Evolutionary conservation across 2,797 vertebrate genomes (phyloP).

Genomic region (Phalanger gymnotis): DNA sequence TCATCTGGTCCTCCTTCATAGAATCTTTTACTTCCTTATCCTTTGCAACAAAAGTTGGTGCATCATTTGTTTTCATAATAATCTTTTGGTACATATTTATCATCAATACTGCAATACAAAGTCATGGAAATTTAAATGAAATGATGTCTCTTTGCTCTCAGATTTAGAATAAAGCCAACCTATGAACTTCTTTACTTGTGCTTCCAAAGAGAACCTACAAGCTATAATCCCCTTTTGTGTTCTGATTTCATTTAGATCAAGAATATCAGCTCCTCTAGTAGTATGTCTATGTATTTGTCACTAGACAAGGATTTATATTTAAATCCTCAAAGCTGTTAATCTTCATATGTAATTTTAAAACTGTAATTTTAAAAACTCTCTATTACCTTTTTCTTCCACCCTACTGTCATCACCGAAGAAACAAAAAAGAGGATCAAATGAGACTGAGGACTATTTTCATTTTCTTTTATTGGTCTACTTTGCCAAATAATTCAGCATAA

Average conservation of each 20-base stretch:
- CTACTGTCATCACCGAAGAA: not conserved
- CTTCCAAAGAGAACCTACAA: not conserved
- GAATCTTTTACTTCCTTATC: not conserved
- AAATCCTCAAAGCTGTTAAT: not conserved
- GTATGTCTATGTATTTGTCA: not conserved
- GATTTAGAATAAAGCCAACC: not conserved
- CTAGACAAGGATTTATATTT: not conserved
- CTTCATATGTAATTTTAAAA: not conserved
- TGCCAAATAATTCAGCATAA: not conserved
- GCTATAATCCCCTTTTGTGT: not conserved
- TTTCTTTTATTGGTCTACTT: not conserved
- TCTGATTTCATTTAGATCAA: not conserved
- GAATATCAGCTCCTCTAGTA: not conserved
- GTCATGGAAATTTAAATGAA: not conserved
- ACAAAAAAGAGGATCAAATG: not conserved
- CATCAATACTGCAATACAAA: not conserved
- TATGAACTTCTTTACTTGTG: not conserved
- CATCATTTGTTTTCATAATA: not conserved
- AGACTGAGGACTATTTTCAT: not conserved
- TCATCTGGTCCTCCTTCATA: not conserved
- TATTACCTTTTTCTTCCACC: not conserved
- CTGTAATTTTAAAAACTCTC: not conserved
- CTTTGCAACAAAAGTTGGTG: not conserved
- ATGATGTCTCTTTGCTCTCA: not conserved
- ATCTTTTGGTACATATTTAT: not conserved